Conservation (phyloP, 2,113 vertebrate genomes). For the Nicator chloris region DNA sequence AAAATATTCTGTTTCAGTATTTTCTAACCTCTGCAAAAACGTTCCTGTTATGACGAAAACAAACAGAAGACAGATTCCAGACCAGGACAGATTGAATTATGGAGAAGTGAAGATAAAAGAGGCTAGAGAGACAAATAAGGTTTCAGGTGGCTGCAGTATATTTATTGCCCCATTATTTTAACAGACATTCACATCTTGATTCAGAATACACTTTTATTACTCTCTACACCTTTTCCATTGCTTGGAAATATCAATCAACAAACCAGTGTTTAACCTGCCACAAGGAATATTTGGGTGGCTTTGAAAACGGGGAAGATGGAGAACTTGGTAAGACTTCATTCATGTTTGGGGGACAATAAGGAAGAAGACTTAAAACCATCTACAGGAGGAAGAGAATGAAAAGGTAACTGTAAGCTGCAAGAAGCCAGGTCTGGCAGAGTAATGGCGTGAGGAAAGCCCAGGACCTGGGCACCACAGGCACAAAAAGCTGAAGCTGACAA, state of each 20-base stretch:
- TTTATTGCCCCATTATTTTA: neutral
- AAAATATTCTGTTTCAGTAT: neutral
- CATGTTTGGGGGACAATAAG: neutral
- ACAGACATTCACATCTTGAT: neutral
- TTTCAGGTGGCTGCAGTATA: neutral
- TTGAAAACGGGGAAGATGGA: neutral
- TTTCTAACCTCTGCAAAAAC: neutral
- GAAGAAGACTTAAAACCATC: neutral
- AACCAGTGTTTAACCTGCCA: neutral
- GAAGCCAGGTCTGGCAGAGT: neutral
- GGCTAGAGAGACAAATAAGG: neutral
- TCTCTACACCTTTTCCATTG: neutral
- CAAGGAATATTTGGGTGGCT: neutral
- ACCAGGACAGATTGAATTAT: neutral
- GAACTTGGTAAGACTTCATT: neutral
- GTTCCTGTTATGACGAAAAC: neutral
- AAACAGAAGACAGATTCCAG: neutral
- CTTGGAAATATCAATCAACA: neutral
- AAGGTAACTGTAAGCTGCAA: neutral
- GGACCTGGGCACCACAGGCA: neutral
- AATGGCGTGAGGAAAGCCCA: neutral
- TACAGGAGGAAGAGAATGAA: neutral
- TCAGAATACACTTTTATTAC: neutral
- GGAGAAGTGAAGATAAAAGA: neutral
- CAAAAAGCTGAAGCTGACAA: neutral